Conservation (phyloP, 2,888 invertebrate species). For the Caenorhabditis angaria region DNA sequence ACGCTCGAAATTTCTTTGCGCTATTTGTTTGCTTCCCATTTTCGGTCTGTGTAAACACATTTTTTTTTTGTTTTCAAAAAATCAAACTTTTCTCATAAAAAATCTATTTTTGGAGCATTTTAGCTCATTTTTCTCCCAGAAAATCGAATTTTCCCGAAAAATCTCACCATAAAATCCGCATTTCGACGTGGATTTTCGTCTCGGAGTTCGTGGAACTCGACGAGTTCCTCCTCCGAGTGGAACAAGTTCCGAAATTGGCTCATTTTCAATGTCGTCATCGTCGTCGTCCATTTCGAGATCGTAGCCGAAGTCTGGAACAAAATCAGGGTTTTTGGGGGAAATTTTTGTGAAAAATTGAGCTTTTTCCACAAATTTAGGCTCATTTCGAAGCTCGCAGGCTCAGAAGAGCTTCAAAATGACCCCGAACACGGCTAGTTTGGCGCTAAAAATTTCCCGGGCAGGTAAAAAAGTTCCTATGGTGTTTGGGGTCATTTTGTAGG, state of each 20-base stretch:
- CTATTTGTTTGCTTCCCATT: no score
- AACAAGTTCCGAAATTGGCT: constrained; percentile 36
- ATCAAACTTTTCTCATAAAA: no score
- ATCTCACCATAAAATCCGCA: constrained; percentile 39
- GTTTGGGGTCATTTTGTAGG: no score
- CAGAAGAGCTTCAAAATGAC: no score
- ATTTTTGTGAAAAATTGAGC: no score
- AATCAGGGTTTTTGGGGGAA: not conserved
- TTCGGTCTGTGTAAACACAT: no score
- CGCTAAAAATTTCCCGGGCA: no score
- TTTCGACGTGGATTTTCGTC: constrained; percentile 38
- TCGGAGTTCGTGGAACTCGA: constrained; percentile 46
- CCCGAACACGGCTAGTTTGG: no score
- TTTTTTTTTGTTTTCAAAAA: no score
- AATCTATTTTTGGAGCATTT: not conserved
- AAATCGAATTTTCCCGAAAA: constrained; percentile 7
- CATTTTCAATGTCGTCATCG: constrained; percentile 19
- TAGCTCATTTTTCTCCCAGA: not conserved
- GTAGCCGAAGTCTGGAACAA: not conserved
- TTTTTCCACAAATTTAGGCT: constrained; percentile 8
- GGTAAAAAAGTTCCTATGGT: no score
- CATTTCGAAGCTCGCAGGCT: not conserved
- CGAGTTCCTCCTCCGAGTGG: constrained; percentile 44
- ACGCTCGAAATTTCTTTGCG: no score
- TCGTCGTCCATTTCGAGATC: constrained; percentile 19